Conservation (phyloP, 2,888 invertebrate species). For the Stenotaenia linearis region DNA sequence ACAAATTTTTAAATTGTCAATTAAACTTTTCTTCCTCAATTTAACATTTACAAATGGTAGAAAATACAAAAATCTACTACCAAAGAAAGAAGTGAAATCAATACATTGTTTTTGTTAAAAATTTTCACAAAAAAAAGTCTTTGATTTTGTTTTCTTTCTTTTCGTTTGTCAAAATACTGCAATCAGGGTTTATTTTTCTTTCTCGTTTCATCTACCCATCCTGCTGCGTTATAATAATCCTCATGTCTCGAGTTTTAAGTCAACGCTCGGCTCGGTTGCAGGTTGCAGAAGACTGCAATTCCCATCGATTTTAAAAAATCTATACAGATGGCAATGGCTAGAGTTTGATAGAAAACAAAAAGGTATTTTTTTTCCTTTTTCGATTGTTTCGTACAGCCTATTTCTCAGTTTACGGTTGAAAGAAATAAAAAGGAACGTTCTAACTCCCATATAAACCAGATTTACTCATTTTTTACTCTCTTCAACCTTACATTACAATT, state of each 20-base stretch:
- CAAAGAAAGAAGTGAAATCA: too few relatives aligned
- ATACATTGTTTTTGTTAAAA: too few relatives aligned
- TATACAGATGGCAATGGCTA: background rate
- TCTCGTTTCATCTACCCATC: background rate
- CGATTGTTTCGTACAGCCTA: background rate
- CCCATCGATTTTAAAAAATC: background rate
- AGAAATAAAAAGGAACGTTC: background rate
- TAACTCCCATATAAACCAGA: background rate
- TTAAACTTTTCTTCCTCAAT: too few relatives aligned
- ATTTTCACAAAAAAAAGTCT: too few relatives aligned
- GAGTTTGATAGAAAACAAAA: slow-evolving; percentile 6
- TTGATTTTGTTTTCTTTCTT: background rate
- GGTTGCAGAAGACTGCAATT: slow-evolving; percentile 4
- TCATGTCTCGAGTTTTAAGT: slow-evolving; percentile 5
- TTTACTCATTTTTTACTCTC: background rate
- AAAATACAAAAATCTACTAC: too few relatives aligned
- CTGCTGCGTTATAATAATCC: slow-evolving; percentile 6
- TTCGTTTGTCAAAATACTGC: background rate
- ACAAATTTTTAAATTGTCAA: too few relatives aligned
- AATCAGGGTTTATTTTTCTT: background rate
- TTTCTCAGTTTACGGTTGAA: background rate
- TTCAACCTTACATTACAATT: too few relatives aligned
- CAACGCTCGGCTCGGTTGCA: slow-evolving; percentile 4
- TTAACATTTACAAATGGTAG: too few relatives aligned
- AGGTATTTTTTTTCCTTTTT: background rate